Conservation (phyloP, 2,113 vertebrate genomes). For the Perca schrenkii region DNA sequence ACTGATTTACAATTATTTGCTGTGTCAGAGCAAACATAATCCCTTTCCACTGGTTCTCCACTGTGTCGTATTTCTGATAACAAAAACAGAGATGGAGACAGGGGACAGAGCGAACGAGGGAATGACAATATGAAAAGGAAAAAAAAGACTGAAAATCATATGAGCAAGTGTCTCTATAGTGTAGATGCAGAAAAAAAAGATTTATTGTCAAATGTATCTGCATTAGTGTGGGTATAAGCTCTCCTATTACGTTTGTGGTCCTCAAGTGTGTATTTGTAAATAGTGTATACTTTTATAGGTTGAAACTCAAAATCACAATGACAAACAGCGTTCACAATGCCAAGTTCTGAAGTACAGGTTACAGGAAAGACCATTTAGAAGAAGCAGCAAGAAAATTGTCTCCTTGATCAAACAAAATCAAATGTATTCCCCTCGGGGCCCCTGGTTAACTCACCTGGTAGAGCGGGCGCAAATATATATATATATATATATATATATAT, state of each 20-base stretch:
- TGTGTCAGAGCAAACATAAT: conserved; percentile 20
- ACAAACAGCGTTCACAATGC: not conserved
- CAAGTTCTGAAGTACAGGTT: not conserved
- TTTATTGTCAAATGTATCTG: not conserved
- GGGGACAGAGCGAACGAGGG: not conserved
- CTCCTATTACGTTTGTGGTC: not conserved
- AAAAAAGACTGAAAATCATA: too few relatives aligned
- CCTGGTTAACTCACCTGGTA: too few relatives aligned
- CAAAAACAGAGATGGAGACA: not conserved
- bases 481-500: too few relatives aligned
- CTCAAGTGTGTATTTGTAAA: not conserved
- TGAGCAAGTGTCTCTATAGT: too few relatives aligned
- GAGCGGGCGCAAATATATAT: too few relatives aligned
- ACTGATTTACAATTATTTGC: conserved; percentile 65
- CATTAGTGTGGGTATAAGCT: not conserved
- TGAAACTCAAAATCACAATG: too few relatives aligned
- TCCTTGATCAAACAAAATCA: not conserved
- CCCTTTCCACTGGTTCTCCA: not conserved
- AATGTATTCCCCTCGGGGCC: too few relatives aligned
- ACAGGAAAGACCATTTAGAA: not conserved
- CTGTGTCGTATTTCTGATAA: conserved; percentile 3
- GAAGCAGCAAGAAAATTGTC: not conserved
- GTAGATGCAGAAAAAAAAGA: not conserved
- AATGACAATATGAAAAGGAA: not conserved
- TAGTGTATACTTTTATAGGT: not conserved